Percentiles rank a stretch among this genome's conserved stretches.
These are phyloP conservation scores for Azemiops feae DNA, from an alignment of 2,113 vertebrate genomes.

Conservation along the genomic window DNA sequence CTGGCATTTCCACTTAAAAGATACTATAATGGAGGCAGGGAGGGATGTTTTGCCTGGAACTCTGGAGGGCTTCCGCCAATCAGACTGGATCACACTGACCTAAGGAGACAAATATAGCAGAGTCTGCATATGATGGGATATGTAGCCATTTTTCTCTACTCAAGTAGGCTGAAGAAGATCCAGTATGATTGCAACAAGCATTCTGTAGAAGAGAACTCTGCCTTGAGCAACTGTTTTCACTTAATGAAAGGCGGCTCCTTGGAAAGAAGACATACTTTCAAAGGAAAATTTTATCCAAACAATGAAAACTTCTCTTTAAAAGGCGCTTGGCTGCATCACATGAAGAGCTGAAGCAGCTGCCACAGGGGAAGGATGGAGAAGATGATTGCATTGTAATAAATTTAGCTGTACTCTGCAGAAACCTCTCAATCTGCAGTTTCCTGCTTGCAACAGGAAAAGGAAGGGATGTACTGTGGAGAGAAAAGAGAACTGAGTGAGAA, in stretches of 20 bases:
- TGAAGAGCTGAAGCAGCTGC: slow-evolving; percentile 28
- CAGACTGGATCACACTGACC: background rate
- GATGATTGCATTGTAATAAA: slow-evolving; percentile 49
- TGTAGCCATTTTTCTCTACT: background rate
- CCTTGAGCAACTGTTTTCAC: slow-evolving; percentile 22
- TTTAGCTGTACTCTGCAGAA: slow-evolving; percentile 51
- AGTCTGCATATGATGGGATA: background rate
- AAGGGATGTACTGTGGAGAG: slow-evolving; percentile 59
- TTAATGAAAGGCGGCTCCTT: slow-evolving; percentile 21
- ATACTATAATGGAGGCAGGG: background rate
- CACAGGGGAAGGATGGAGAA: slow-evolving; percentile 38
- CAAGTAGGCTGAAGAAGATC: background rate
- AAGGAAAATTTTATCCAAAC: slow-evolving; percentile 19
- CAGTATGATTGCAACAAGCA: background rate
- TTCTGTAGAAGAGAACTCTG: background rate
- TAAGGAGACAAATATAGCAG: background rate
- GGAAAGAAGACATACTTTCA: background rate
- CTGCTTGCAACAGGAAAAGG: slow-evolving; percentile 66
- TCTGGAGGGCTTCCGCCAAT: background rate
- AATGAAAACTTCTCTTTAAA: background rate
- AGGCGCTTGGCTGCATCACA: background rate
- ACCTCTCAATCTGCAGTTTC: slow-evolving; percentile 57
- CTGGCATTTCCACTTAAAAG: background rate
- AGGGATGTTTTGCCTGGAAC: background rate
- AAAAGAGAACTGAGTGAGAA: background rate